A percentile compares a stretch with the other conserved stretches of the same genome.
Evolutionary conservation across 2,888 invertebrate species (phyloP).

Genomic region (Allolobophora icterica): DNA sequence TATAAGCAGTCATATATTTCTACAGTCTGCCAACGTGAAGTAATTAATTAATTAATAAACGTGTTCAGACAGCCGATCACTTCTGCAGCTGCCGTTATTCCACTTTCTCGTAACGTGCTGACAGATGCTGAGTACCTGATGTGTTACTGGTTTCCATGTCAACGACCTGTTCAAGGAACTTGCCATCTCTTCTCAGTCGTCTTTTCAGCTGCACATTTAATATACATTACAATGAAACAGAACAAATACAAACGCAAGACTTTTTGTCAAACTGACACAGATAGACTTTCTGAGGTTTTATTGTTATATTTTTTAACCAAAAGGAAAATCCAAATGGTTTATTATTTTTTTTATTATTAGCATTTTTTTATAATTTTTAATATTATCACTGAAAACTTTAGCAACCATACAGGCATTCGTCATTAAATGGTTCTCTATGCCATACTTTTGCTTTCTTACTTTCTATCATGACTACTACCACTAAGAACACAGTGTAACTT

Average conservation of each 20-base stretch:
- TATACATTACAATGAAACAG: constrained; percentile 30
- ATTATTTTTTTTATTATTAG: no score
- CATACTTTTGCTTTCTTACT: no score
- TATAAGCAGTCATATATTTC: no score
- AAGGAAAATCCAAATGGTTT: no score
- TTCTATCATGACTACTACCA: no score
- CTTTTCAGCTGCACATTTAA: constrained; percentile 51
- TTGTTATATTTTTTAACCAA: neutral
- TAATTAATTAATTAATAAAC: no score
- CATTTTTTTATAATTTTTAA: no score
- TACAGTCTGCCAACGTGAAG: no score
- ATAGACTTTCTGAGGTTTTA: neutral
- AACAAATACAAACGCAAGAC: neutral
- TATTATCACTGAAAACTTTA: no score
- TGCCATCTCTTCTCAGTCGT: constrained; percentile 50
- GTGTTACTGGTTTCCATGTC: constrained; percentile 56
- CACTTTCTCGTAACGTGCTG: constrained; percentile 49
- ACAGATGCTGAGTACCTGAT: constrained; percentile 54
- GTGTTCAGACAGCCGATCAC: neutral
- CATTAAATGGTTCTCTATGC: no score
- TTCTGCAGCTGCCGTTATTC: neutral
- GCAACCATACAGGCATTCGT: no score
- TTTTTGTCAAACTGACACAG: neutral
- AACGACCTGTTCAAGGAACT: constrained; percentile 53
- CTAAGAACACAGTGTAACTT: no score